Conservation (phyloP, 2,888 invertebrate species). For the Thumatha senex region DNA sequence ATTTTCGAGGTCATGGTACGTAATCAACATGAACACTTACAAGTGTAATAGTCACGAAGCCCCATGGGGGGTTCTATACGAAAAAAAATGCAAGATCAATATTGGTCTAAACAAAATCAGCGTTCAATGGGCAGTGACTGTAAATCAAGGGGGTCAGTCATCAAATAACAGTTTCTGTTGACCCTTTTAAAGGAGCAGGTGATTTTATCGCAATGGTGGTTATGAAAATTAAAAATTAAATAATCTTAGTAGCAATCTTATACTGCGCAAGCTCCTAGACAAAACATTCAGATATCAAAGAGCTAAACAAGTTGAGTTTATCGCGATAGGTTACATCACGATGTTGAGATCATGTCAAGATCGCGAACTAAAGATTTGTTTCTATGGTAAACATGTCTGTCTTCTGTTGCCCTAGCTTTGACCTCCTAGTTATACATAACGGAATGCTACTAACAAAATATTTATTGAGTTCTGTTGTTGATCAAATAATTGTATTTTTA, state of each 20-base stretch:
- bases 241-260: neutral
- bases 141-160: no score
- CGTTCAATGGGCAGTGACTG: no score
- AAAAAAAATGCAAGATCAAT: no score
- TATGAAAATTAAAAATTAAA: neutral
- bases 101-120: no score
- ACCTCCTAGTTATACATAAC: slow-evolving; percentile 42
- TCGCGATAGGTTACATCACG: slow-evolving; percentile 60
- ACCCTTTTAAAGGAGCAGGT: no score
- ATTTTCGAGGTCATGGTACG: no score
- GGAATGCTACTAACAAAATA: slow-evolving; percentile 30
- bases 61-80: no score
- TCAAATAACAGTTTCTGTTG: no score
- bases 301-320: slow-evolving; percentile 40
- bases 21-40: neutral
- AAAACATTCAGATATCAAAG: slow-evolving; percentile 35
- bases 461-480: slow-evolving; percentile 9
- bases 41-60: neutral
- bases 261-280: slow-evolving; percentile 12
- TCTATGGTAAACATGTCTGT: slow-evolving; percentile 65
- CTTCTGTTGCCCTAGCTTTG: slow-evolving; percentile 34
- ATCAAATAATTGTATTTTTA: neutral
- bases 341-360: slow-evolving; percentile 67
- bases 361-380: slow-evolving; percentile 60
- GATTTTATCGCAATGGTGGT: neutral